Evolutionary conservation across 2,888 invertebrate genomes (phyloP).

Genomic region (Yponomeuta malinellus): DNA sequence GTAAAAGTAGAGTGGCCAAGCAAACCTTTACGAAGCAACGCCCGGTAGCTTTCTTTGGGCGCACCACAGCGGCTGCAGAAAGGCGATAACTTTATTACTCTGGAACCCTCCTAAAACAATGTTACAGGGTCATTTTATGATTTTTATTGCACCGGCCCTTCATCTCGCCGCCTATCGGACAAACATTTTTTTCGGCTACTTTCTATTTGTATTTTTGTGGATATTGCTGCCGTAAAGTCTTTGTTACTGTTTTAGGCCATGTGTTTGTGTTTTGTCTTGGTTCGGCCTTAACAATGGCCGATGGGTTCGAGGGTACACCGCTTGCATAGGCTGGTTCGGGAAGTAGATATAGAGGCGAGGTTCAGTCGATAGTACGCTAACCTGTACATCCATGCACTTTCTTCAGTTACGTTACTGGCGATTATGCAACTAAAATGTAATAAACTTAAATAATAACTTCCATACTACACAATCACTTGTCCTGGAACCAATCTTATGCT

Average conservation of each 20-base stretch:
- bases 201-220: constrained; percentile 34
- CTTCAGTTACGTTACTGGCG: too few species aligned
- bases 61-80: constrained; percentile 20
- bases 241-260: constrained; percentile 18
- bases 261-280: constrained; percentile 17
- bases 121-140: constrained; percentile 52
- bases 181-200: constrained; percentile 28
- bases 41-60: constrained; percentile 55
- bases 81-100: constrained; percentile 37
- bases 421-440: too few species aligned
- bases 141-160: constrained; percentile 52
- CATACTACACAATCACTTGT: too few species aligned
- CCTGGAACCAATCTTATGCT: too few species aligned
- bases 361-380: too few species aligned
- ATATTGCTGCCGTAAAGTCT: constrained; percentile 29
- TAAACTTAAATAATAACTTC: too few species aligned
- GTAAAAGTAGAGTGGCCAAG: constrained; percentile 29
- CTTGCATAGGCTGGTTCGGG: neutral
- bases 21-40: constrained; percentile 2
- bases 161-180: constrained; percentile 38
- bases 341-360: too few species aligned
- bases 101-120: constrained; percentile 39
- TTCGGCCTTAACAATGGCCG: neutral
- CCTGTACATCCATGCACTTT: too few species aligned
- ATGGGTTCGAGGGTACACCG: neutral